Conservation (phyloP, 2,113 vertebrate genomes). For the Tetrao urogallus region DNA sequence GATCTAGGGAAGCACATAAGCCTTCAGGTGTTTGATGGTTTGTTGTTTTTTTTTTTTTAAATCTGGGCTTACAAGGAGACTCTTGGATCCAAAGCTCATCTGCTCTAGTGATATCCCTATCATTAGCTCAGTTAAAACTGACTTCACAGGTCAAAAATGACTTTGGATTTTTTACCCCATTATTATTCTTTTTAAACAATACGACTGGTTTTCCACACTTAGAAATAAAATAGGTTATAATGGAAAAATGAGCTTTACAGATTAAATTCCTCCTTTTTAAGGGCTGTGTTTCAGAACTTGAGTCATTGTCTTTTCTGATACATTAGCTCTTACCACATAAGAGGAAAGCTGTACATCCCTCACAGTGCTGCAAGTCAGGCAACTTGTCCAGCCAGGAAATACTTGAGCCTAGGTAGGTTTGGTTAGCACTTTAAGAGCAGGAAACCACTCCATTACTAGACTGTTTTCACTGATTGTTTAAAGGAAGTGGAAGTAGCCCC, state of each 20-base stretch:
- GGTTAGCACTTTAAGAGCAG: neutral
- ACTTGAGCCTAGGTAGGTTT: neutral
- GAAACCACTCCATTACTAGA: neutral
- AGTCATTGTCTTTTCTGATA: neutral
- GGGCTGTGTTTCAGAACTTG: neutral
- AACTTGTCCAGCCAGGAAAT: neutral
- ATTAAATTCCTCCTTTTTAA: neutral
- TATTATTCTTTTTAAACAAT: neutral
- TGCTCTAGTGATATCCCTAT: neutral
- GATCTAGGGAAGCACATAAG: neutral
- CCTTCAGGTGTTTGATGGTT: neutral
- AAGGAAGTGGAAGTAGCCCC: neutral
- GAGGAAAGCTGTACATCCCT: neutral
- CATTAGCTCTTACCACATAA: neutral
- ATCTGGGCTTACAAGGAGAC: neutral
- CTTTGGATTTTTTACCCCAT: neutral
- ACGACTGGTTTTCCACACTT: neutral
- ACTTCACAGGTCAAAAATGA: neutral
- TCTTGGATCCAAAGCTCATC: neutral
- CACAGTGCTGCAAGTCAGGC: neutral
- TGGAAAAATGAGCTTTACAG: neutral
- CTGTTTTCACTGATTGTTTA: neutral
- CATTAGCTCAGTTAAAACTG: neutral
- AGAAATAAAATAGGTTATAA: neutral
- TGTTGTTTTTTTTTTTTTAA: neutral